These are phyloP conservation scores for Phorcus lineatus DNA, from an alignment of 2,888 invertebrate species.

Conservation along the genomic window DNA sequence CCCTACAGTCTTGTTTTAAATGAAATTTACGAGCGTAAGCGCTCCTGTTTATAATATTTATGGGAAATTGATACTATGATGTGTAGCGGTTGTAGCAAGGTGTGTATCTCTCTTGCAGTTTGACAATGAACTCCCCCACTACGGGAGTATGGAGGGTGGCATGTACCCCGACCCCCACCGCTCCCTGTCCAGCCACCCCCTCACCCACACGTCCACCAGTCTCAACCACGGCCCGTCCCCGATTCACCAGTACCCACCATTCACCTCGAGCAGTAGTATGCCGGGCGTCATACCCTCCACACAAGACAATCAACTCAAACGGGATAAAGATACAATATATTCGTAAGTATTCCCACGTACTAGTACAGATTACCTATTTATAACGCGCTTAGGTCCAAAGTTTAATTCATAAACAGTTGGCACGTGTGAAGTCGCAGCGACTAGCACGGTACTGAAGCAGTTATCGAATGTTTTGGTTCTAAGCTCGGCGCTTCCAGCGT, in stretches of 20 bases:
- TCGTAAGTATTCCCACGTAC: slow-evolving; percentile 83
- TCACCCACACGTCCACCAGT: slow-evolving; percentile 55
- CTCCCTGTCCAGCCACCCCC: slow-evolving; percentile 54
- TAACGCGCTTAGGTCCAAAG: background rate
- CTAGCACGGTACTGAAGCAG: background rate
- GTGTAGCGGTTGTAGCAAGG: slow-evolving; percentile 1
- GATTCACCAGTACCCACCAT: slow-evolving; percentile 66
- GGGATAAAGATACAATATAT: slow-evolving; percentile 98
- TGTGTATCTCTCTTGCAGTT: slow-evolving; percentile 55
- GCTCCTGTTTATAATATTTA: slow-evolving; percentile 38
- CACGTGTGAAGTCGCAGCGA: background rate
- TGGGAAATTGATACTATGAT: slow-evolving; percentile 40
- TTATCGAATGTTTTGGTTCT: slow-evolving; percentile 14
- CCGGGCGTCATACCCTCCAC: slow-evolving; percentile 57
- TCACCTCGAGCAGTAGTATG: slow-evolving; percentile 50
- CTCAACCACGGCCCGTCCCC: slow-evolving; percentile 57
- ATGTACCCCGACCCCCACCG: slow-evolving; percentile 67
- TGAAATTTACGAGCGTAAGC: slow-evolving; percentile 49
- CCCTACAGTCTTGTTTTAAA: slow-evolving; percentile 44
- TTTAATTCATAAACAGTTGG: background rate
- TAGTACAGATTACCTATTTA: background rate
- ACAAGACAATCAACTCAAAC: slow-evolving; percentile 79
- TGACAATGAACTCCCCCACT: slow-evolving; percentile 68
- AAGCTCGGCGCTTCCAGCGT: background rate
- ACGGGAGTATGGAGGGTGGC: slow-evolving; percentile 60